These are phyloP conservation scores for Plecturocebus donacophilus DNA, from an alignment of 2,113 vertebrate genomes.

Conservation along the genomic window DNA sequence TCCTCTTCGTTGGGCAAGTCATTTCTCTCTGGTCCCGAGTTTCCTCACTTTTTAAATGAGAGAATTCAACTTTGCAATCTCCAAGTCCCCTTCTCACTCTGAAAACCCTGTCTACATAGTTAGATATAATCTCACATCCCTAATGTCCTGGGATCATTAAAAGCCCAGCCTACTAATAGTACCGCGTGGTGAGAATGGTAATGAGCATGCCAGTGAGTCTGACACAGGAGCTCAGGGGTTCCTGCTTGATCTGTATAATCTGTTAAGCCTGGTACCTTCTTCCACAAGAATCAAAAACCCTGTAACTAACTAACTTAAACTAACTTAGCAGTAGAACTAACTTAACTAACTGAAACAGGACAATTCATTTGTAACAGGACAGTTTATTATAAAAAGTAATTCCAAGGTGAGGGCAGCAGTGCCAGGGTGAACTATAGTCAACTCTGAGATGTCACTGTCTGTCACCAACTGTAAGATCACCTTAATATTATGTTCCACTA, in stretches of 20 bases:
- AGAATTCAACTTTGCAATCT: not conserved
- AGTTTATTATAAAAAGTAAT: not conserved
- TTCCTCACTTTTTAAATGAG: not conserved
- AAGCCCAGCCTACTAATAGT: not conserved
- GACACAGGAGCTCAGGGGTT: not conserved
- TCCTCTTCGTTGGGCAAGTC: not conserved
- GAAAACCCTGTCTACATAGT: rapidly evolving
- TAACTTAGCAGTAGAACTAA: not conserved
- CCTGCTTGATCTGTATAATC: not conserved
- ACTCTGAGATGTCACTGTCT: not conserved
- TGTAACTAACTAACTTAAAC: not conserved
- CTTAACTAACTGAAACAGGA: not conserved
- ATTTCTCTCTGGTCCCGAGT: not conserved
- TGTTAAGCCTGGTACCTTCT: not conserved
- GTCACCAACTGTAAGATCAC: not conserved
- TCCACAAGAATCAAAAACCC: not conserved
- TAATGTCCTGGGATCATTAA: not conserved
- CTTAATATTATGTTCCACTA: not conserved
- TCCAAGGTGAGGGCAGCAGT: not conserved
- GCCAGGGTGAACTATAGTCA: not conserved
- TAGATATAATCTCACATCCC: not conserved
- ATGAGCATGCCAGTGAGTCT: rapidly evolving
- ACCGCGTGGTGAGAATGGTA: rapidly evolving
- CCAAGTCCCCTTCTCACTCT: not conserved
- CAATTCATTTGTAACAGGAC: not conserved